phyloP scores from a whole-genome alignment of 2,888 invertebrate genomes.

The Eurytoma adleriae region DNA sequence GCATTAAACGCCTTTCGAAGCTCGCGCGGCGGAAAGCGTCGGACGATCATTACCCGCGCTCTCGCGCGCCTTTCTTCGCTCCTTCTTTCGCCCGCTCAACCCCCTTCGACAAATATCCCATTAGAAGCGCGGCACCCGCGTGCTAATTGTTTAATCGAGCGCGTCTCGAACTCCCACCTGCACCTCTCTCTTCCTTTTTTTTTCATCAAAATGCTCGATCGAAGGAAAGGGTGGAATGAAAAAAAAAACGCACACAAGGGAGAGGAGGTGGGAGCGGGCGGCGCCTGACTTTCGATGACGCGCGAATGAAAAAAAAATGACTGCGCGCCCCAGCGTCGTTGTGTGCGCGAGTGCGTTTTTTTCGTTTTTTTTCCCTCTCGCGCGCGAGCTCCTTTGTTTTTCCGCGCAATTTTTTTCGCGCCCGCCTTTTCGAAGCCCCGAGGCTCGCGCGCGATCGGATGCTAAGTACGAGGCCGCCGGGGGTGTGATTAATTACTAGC shows the following conservation, averaged over 20 bases:
- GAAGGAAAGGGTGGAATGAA: neutral
- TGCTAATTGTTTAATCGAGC: slow-evolving; percentile 59
- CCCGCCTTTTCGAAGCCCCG: slow-evolving; percentile 26
- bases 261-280: neutral
- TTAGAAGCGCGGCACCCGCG: slow-evolving; percentile 36
- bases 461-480: slow-evolving; percentile 51
- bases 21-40: slow-evolving; percentile 26
- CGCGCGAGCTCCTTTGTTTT: neutral
- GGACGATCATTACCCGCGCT: slow-evolving; percentile 51
- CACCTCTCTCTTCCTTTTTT: slow-evolving; percentile 9
- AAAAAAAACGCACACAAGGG: neutral
- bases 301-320: slow-evolving; percentile 36
- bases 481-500: slow-evolving; percentile 72
- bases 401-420: neutral
- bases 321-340: neutral
- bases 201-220: slow-evolving; percentile 33
- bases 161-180: slow-evolving; percentile 26
- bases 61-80: slow-evolving; percentile 3
- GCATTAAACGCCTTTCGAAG: slow-evolving; percentile 55
- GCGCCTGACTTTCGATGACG: slow-evolving; percentile 22
- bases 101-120: slow-evolving; percentile 40
- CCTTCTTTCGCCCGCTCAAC: slow-evolving; percentile 6
- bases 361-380: slow-evolving; percentile 11
- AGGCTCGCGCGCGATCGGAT: slow-evolving; percentile 57
- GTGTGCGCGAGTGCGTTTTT: neutral